Percentiles rank a stretch among this genome's conserved stretches.
These are phyloP conservation scores for Urocynchramus pylzowi DNA, from an alignment of 2,113 vertebrate species.

Conservation along the genomic window DNA sequence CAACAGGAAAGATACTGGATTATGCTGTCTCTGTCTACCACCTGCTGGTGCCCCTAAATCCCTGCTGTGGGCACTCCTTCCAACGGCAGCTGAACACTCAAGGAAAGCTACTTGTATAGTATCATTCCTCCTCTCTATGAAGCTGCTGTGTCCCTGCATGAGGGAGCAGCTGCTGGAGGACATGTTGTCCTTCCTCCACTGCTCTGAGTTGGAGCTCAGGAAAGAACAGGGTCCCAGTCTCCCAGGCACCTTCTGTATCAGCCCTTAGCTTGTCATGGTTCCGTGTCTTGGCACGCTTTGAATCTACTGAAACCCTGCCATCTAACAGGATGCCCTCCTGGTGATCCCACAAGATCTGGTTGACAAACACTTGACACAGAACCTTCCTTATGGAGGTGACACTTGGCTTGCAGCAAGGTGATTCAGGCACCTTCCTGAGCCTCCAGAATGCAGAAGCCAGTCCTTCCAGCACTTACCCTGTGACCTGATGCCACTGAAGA, in stretches of 20 bases:
- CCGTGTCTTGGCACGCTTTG: background rate
- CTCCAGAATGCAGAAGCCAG: background rate
- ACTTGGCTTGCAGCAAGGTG: background rate
- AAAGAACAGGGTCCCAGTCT: background rate
- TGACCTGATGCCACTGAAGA: background rate
- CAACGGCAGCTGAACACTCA: background rate
- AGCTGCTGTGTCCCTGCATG: background rate
- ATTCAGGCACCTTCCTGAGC: background rate
- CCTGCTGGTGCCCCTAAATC: background rate
- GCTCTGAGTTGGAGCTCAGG: background rate
- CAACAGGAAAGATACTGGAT: background rate
- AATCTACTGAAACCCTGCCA: background rate
- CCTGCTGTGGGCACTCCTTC: background rate
- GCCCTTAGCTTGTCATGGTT: background rate
- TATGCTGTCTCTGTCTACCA: background rate
- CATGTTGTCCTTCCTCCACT: background rate
- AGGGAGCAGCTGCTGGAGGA: background rate
- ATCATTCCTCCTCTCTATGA: background rate
- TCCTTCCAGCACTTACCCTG: background rate
- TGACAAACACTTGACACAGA: background rate
- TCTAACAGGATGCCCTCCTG: background rate
- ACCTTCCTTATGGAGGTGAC: background rate
- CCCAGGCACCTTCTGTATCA: background rate
- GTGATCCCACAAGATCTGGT: background rate
- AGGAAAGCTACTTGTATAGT: background rate